phyloP scores from a whole-genome alignment of 2,113 vertebrate species.

The Oenanthe oenanthe region DNA sequence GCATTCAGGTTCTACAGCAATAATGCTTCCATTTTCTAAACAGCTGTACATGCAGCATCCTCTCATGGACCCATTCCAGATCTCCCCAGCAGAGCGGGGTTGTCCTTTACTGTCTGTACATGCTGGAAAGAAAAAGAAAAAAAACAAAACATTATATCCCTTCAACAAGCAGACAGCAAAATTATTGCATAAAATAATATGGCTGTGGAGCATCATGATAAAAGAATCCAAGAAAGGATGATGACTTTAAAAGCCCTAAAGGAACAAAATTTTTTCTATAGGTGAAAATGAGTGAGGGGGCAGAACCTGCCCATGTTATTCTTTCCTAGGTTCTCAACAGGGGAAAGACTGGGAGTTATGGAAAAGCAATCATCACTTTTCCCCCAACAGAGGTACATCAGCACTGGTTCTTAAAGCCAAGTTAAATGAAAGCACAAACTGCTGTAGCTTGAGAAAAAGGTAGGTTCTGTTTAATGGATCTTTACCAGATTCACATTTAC shows the following conservation, averaged over 20 bases:
- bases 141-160: background rate
- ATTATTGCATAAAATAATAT: background rate
- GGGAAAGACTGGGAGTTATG: background rate
- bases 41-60: slow-evolving; percentile 90
- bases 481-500: background rate
- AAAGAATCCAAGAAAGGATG: background rate
- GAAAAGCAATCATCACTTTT: background rate
- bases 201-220: background rate
- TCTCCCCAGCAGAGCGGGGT: slow-evolving; percentile 84
- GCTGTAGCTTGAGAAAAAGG: background rate
- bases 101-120: slow-evolving; percentile 90
- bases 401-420: background rate
- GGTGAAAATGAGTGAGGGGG: background rate
- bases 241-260: background rate
- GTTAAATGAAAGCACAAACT: background rate
- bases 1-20: slow-evolving; percentile 88
- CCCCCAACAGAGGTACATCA: background rate
- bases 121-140: slow-evolving; percentile 67
- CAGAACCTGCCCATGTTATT: background rate
- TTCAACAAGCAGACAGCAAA: background rate
- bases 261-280: background rate
- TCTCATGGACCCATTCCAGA: slow-evolving; percentile 89
- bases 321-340: background rate
- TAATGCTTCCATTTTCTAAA: slow-evolving; percentile 89
- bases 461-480: background rate